These are phyloP conservation scores for Dicrurus megarhynchus DNA, from an alignment of 2,113 vertebrate genomes.

Conservation along the genomic window DNA sequence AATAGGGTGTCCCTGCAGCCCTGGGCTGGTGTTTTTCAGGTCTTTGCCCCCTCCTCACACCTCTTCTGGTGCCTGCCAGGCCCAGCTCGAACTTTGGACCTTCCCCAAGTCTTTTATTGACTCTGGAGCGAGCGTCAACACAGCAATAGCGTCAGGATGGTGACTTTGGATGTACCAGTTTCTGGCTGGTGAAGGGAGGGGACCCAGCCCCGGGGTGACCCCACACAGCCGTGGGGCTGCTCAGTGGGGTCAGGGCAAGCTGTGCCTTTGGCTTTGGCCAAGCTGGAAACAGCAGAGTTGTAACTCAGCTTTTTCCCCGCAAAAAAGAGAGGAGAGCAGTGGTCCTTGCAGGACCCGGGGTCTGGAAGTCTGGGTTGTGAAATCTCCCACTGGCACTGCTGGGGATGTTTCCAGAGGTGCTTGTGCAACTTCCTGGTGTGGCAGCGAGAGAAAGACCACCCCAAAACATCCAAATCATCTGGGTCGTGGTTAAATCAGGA, in stretches of 20 bases:
- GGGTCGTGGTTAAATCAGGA: neutral
- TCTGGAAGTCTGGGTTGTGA: accelerated
- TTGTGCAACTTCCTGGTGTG: accelerated
- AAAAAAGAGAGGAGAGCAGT: neutral
- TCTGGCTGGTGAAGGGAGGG: neutral
- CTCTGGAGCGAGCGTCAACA: accelerated
- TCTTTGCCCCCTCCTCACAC: neutral
- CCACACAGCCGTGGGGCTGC: neutral
- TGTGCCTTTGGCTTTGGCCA: neutral
- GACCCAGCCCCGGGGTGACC: neutral
- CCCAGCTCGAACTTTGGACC: neutral
- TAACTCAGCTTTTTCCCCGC: neutral
- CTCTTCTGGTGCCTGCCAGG: neutral
- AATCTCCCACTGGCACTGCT: neutral
- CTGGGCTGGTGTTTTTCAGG: accelerated
- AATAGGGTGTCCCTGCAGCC: neutral
- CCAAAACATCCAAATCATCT: accelerated
- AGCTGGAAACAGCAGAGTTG: accelerated
- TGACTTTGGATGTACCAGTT: neutral
- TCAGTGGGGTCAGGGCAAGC: neutral
- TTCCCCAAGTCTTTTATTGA: neutral
- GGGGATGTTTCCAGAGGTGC: neutral
- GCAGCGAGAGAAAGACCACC: accelerated
- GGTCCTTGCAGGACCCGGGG: accelerated
- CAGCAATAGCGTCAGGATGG: accelerated